A percentile compares a stretch with the other conserved stretches of the same genome.
phyloP scores from a whole-genome alignment of 2,797 vertebrate genomes.

The Paedocypris micromegethes region DNA sequence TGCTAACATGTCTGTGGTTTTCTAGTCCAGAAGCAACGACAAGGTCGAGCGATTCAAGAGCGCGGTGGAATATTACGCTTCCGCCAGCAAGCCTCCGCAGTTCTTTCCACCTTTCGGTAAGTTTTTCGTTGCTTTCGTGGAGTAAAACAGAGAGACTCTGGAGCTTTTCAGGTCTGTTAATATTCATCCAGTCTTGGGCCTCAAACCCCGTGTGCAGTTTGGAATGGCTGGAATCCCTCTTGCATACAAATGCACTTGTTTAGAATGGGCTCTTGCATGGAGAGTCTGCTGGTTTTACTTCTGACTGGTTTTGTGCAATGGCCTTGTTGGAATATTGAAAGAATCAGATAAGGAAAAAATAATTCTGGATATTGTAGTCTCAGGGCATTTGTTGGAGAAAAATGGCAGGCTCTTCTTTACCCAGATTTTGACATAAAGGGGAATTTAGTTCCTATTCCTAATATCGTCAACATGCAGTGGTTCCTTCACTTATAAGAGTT shows the following conservation, averaged over 20 bases:
- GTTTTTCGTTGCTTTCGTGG: constrained; percentile 44
- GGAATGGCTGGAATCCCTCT: constrained; percentile 46
- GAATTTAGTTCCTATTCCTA: too few relatives aligned
- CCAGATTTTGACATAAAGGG: too few relatives aligned
- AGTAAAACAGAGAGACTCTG: too few relatives aligned
- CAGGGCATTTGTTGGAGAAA: too few relatives aligned
- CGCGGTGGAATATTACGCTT: constrained; percentile 90
- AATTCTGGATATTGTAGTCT: too few relatives aligned
- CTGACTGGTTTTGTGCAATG: constrained; percentile 13
- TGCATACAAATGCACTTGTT: constrained; percentile 56
- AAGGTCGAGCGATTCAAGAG: constrained; percentile 91
- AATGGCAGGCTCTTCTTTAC: too few relatives aligned
- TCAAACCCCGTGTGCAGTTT: constrained; percentile 51
- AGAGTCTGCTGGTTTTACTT: constrained; percentile 32
- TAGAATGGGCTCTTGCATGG: constrained; percentile 50
- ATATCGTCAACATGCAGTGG: too few relatives aligned
- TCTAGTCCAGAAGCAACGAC: constrained; percentile 90
- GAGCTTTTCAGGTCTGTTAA: too few relatives aligned
- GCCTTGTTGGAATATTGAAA: not conserved
- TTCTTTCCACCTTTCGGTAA: constrained; percentile 82
- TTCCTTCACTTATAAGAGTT: too few relatives aligned
- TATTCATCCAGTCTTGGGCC: not conserved
- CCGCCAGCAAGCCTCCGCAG: constrained; percentile 79
- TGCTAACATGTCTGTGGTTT: not conserved
- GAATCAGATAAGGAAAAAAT: too few relatives aligned